Evolutionary conservation across 1,140 invertebrate species (phyloP).

Genomic region (Diploscapter pachys): DNA sequence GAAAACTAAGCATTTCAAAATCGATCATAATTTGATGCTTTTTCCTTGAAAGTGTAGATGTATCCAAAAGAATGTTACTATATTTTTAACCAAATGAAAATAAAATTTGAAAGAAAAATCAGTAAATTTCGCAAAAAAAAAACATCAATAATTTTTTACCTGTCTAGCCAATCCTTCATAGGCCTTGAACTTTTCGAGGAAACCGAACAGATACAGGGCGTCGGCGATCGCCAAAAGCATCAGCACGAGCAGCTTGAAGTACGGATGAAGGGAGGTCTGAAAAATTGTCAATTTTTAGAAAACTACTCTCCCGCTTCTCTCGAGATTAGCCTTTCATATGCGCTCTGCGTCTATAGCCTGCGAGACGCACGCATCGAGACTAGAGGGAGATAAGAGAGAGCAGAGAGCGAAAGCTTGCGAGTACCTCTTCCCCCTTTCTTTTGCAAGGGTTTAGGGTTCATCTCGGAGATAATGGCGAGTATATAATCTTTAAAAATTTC

Average conservation of each 20-base stretch:
- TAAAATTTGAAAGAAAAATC: neutral
- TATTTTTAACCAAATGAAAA: neutral
- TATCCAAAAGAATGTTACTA: neutral
- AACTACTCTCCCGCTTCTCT: too few species aligned
- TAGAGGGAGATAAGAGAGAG: too few species aligned
- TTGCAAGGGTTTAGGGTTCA: too few species aligned
- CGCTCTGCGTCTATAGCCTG: too few species aligned
- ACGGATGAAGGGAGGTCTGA: too few species aligned
- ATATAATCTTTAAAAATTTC: too few species aligned
- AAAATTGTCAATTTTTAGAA: too few species aligned
- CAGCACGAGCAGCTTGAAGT: slow-evolving; percentile 17
- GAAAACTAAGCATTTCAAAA: neutral
- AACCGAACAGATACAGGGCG: slow-evolving; percentile 24
- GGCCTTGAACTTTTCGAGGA: slow-evolving; percentile 18
- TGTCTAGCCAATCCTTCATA: slow-evolving; percentile 8
- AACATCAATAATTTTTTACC: neutral
- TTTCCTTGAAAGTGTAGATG: neutral
- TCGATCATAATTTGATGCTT: neutral
- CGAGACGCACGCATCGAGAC: too few species aligned
- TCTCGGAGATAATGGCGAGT: too few species aligned
- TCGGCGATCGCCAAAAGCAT: slow-evolving; percentile 16
- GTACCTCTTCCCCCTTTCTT: too few species aligned
- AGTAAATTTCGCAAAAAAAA: neutral
- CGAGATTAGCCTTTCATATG: too few species aligned
- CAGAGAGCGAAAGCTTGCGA: too few species aligned